Evolutionary conservation across 2,113 vertebrate species (phyloP).

Genomic region (Probosciger aterrimus): DNA sequence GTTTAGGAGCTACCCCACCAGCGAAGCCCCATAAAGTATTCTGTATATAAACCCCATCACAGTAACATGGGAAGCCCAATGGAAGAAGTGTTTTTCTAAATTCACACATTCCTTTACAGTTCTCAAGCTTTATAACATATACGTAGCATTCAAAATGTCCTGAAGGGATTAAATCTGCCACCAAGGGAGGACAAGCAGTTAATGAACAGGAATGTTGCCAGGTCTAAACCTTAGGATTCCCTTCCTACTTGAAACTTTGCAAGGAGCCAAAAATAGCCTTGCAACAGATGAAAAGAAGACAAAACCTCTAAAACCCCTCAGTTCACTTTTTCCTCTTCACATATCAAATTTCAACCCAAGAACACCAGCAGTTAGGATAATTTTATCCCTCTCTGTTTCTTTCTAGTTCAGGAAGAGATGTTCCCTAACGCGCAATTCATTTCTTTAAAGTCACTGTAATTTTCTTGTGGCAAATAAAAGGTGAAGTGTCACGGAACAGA

Average conservation of each 20-base stretch:
- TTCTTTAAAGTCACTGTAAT: not conserved
- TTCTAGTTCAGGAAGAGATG: not conserved
- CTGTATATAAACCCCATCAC: not conserved
- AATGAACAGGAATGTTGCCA: not conserved
- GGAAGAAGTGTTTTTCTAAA: not conserved
- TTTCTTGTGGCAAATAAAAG: not conserved
- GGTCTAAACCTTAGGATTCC: not conserved
- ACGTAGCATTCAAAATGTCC: not conserved
- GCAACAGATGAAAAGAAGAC: not conserved
- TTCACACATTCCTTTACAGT: not conserved
- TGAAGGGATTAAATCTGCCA: not conserved
- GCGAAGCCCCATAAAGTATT: not conserved
- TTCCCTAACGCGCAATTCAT: not conserved
- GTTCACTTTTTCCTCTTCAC: not conserved
- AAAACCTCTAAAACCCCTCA: not conserved
- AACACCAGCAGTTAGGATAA: not conserved
- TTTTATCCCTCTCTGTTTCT: not conserved
- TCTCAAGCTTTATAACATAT: not conserved
- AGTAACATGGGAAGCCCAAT: accelerated
- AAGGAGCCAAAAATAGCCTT: not conserved
- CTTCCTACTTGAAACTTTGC: not conserved
- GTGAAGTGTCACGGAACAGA: not conserved
- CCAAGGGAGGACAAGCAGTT: not conserved
- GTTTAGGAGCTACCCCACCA: not conserved
- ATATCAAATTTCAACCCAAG: not conserved